Base-by-base conservation (phyloP, 2,888 invertebrate genomes). In the Andrena flavipes region DNA sequence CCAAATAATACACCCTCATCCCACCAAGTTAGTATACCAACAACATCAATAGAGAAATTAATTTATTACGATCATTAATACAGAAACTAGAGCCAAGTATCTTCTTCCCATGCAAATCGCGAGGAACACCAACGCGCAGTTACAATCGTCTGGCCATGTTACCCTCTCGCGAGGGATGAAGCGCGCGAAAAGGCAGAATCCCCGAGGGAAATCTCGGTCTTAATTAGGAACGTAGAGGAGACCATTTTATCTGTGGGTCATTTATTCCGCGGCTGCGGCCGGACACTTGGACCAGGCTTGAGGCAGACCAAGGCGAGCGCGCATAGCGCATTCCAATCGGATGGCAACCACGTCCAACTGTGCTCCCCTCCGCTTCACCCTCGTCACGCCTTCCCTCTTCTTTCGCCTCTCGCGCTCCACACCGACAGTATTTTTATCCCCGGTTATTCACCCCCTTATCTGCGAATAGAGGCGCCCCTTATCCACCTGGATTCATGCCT, bases 361-460 rank as follows among this genome's bases (percentile, higher is more conserved):
- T 83, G 76, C 85, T 84, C 80, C 85, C 88, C 88, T 82, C 74
- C 80, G 64, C 51, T 54, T 75, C 76, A 35, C 56, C 75, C 54
- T 85, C 65, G 51, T 65, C 76, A 48, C 62, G 62, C 62, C 73
- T 69, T 79, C 77, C 74, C 73, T 74, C 77, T 82, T 69, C 72
- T 54, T 72, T 68, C 80, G 80, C 64, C 77, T 80, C 72, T 80
- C 67, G 68, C 80, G 65, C 85, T 88, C 85, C 85, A 77, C 78
- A 86, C 85, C 85, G 89, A 70, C 85, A 86, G 92, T 93, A 93
- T 93, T 93, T 93, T 93, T 93, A 93, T 91, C 92, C 87, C 87
- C 90, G 93, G 93, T 93, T 93, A 91, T 93, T 93, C 93, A 93
- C 93, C 93, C 90, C 88, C 88, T 92, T 90, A 90, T 91, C 90